Conservation (phyloP, 2,888 invertebrate species). For the Polylopha cassiicola region DNA sequence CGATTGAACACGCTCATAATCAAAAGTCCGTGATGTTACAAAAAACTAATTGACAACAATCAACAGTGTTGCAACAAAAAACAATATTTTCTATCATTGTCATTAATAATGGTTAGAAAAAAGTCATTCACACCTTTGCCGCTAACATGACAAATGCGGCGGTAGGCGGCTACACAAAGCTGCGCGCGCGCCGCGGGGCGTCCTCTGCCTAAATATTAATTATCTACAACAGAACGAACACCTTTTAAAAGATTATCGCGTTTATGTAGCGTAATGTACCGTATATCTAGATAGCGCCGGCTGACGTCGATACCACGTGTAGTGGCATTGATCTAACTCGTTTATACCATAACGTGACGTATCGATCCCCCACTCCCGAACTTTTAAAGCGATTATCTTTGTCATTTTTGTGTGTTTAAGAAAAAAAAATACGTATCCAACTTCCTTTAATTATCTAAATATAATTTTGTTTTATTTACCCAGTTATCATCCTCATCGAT, state of each 20-base stretch:
- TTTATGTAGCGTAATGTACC: conserved; percentile 54
- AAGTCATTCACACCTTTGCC: conserved; percentile 75
- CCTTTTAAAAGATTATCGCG: conserved; percentile 74
- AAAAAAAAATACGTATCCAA: too few relatives aligned
- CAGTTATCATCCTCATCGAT: too few relatives aligned
- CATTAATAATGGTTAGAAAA: conserved; percentile 73
- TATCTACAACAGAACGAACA: conserved; percentile 71
- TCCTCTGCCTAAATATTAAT: conserved; percentile 71
- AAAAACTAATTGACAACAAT: conserved; percentile 76
- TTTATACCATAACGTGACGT: too few relatives aligned
- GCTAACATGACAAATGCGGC: conserved; percentile 76
- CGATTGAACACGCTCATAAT: conserved; percentile 65
- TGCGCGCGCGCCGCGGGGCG: conserved; percentile 67
- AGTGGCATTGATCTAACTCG: too few relatives aligned
- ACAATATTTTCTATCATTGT: conserved; percentile 75
- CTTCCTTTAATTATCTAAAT: too few relatives aligned
- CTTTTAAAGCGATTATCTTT: too few relatives aligned
- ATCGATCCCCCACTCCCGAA: too few relatives aligned
- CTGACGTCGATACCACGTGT: conserved; percentile 2
- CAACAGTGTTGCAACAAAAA: conserved; percentile 69
- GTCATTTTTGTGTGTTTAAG: too few relatives aligned
- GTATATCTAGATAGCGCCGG: conserved; percentile 55
- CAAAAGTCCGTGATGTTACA: conserved; percentile 55
- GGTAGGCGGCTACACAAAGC: conserved; percentile 58
- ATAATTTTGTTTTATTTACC: too few relatives aligned